Base-by-base conservation (phyloP, 2,113 vertebrate species). In the Tachuris rubrigastra region DNA sequence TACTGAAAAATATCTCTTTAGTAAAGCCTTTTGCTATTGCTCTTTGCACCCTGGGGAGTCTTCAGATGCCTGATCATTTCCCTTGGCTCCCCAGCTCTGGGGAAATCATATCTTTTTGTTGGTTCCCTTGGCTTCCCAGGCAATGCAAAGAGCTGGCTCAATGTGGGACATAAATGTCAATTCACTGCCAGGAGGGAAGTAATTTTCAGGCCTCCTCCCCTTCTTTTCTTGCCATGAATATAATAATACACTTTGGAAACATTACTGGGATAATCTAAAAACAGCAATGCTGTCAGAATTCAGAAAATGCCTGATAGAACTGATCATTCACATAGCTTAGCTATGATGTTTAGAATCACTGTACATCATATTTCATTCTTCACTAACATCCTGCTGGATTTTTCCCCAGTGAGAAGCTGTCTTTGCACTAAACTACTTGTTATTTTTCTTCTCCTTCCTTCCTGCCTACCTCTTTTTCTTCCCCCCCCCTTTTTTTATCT, bases 61-160 rank as follows among this genome's bases (percentile, higher is more conserved):
- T 87, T 94, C 81, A 71, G 74, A 84, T 90, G 65, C 52, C 52
- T 92, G 86, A 95, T 94, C 80, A 62, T 95, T 95, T 95, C 93
- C 83, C 94, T 94, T 88, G 96, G 80, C 41, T 50, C 58, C 46
- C 7, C 28, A 66, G 49, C 92, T 94, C 90, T 89, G 77, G 90
- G 95, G 96, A 97, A 96, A 96, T 96, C 41, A 69, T 86, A 73
- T 89, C n/a, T 92, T 93, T 95, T 77, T 94, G 76, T 68, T 95
- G 55, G 83, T 39, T 97, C 80, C 79, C 92, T 96, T 92, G 76
- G 67, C 94, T 96, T 95, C 85, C 55, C 44, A 90, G 88, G 93
- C 89, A 86, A 88, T 73, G 85, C 11, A 65, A 92, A 93, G 73
- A 87, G 82, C 55, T 81, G 89, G 85, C 91, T 90, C 84, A 78